A percentile compares a stretch with the other conserved stretches of the same genome.
Evolutionary conservation across 2,888 invertebrate species (phyloP).

Genomic region (Agrypnus murinus): DNA sequence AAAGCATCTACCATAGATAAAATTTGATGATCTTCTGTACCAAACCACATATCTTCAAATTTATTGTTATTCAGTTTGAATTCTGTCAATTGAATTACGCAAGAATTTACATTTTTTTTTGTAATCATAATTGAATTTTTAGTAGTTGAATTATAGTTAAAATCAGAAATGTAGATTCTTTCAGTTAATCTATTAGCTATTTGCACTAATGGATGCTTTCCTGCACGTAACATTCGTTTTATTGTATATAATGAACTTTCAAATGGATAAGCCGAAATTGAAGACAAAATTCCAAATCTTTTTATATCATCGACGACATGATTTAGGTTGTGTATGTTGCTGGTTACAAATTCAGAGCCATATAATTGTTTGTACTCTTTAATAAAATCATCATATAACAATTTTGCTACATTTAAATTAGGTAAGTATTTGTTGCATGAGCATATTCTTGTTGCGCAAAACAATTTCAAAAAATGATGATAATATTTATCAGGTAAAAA

Average conservation of each 20-base stretch:
- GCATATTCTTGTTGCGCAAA: constrained; percentile 40
- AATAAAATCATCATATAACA: constrained; percentile 35
- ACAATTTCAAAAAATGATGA: constrained; percentile 35
- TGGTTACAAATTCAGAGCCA: constrained; percentile 58
- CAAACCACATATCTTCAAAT: too few species aligned
- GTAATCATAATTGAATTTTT: too few species aligned
- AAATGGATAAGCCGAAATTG: constrained; percentile 62
- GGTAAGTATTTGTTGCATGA: constrained; percentile 2
- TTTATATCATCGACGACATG: constrained; percentile 62
- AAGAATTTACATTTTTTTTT: too few species aligned
- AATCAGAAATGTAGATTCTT: too few species aligned
- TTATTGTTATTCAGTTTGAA: too few species aligned
- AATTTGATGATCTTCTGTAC: too few species aligned
- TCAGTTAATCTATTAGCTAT: too few species aligned
- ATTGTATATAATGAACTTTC: constrained; percentile 60
- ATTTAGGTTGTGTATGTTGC: constrained; percentile 63
- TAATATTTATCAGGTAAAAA: constrained; percentile 40
- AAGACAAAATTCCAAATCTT: constrained; percentile 60
- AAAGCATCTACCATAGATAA: too few species aligned
- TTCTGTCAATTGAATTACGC: too few species aligned
- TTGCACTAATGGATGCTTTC: constrained; percentile 49
- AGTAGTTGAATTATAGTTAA: too few species aligned
- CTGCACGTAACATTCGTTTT: constrained; percentile 46
- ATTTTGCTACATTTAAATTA: not conserved
- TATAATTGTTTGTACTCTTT: constrained; percentile 57